Evolutionary conservation across 92 coral and sea anemone genomes (phyloP), one percentile per base, ranked within the genome.

Genomic region (Ricordea florida): DNA sequence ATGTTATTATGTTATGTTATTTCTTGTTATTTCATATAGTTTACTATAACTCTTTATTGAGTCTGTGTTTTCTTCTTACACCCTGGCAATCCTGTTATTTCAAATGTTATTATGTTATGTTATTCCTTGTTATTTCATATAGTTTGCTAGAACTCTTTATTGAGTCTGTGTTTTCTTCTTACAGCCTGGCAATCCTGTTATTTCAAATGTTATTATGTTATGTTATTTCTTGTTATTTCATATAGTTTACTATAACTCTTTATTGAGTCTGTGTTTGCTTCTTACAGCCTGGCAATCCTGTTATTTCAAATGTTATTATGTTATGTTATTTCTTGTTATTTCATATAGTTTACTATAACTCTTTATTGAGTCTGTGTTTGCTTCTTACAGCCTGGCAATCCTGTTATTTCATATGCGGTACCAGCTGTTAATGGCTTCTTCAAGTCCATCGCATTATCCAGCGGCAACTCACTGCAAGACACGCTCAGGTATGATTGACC

Each of bases 391-490:
- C 66, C 80, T 25, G 82, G 68, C 6, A 94, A 89, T 44, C 91
- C 98, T 4, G 81, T 94, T 30, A 92, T 94, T 42, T 70, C 83
- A 1, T 94, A 94, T 44, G 97, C 98, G 9, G 97, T 91, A 7
- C 98, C 98, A 10, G 98, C 98, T 15, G 97, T 93, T 5, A 96
- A 86, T 25, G 97, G 98, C n/a, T 94, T 94, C 89, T 94, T 94
- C 78, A 92, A 93, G 44, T 94, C 98, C 30, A 94, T 94, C 61
- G 97, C 98, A 8, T 79, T 94, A 47, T 94, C 98, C 52, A 94
- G 93, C 79, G 97, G 94, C 10, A 94, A 89, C 50, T 92, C 97
- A 3, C 76, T 94, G 10, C 98, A 94, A 60, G 98, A 94, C 85
- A 94, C 98, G 57, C 97, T 94, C 76, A 77, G 94, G 80, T 80